These are phyloP conservation scores for human (Homo sapiens) DNA, from an alignment of 2,113 vertebrate genomes.

Conservation along the genomic window DNA sequence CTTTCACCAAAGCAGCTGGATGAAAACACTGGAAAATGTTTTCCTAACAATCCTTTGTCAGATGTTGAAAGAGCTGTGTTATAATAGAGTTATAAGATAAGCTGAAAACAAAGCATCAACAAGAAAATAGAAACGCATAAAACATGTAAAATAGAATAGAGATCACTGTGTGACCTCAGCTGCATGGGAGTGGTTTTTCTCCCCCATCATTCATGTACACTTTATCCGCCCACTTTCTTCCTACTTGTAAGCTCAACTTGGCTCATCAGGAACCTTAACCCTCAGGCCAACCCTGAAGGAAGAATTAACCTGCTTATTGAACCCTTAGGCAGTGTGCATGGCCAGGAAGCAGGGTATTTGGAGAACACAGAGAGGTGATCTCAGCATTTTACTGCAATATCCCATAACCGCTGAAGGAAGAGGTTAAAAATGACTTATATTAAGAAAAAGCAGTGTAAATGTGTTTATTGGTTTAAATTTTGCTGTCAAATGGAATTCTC, in stretches of 20 bases:
- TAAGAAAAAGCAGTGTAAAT: slow-evolving; percentile 52
- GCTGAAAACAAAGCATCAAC: not conserved
- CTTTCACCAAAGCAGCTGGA: not conserved
- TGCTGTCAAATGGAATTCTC: slow-evolving; percentile 49
- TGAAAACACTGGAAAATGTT: not conserved
- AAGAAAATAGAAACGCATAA: not conserved
- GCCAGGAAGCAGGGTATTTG: slow-evolving; percentile 69
- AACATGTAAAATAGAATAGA: not conserved
- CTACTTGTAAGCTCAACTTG: slow-evolving; percentile 21
- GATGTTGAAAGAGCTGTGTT: slow-evolving; percentile 6
- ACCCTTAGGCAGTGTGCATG: slow-evolving; percentile 76
- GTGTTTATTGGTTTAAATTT: slow-evolving; percentile 57
- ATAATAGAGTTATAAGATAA: slow-evolving; percentile 16
- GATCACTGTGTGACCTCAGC: slow-evolving; percentile 48
- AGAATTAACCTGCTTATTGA: slow-evolving; percentile 84
- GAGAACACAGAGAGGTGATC: slow-evolving; percentile 66
- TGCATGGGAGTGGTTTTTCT: not conserved
- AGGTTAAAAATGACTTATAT: slow-evolving; percentile 43
- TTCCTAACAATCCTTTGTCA: not conserved
- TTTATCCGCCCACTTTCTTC: not conserved
- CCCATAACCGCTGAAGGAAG: slow-evolving; percentile 8
- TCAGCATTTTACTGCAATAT: slow-evolving; percentile 55
- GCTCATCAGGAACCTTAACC: slow-evolving; percentile 77
- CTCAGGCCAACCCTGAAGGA: slow-evolving; percentile 83
- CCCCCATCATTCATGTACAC: not conserved